Percentiles rank a stretch among this genome's conserved stretches.
Conservation (phyloP, 2,888 invertebrate species). For the Allolobophora icterica region DNA sequence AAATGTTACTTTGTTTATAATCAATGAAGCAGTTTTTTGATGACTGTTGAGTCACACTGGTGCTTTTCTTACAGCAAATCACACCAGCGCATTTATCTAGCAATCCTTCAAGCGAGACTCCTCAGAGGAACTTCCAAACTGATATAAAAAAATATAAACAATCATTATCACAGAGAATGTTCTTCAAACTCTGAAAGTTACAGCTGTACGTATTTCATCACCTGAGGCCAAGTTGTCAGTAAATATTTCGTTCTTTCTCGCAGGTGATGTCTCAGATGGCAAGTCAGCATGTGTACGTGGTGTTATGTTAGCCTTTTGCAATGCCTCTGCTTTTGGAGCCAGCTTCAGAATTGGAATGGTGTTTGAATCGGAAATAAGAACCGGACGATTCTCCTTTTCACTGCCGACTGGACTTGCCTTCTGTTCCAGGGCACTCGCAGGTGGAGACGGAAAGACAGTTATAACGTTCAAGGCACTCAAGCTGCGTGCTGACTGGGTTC, state of each 20-base stretch:
- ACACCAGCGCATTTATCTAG: too few species aligned
- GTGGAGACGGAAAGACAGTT: neutral
- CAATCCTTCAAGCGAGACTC: too few species aligned
- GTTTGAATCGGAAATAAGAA: neutral
- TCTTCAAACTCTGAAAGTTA: neutral
- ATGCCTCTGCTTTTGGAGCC: neutral
- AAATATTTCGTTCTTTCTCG: neutral
- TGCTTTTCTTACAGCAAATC: too few species aligned
- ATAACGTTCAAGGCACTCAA: conserved; percentile 18
- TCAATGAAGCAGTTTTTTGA: too few species aligned
- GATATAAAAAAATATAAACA: neutral
- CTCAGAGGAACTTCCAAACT: neutral
- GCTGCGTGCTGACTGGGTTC: conserved; percentile 18
- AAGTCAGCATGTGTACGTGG: neutral
- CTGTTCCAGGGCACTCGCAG: neutral
- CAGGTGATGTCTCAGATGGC: neutral
- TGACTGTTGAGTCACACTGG: too few species aligned
- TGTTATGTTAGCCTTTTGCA: neutral
- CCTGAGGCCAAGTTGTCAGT: neutral
- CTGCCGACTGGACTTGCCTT: conserved; percentile 19
- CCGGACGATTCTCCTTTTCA: conserved; percentile 2
- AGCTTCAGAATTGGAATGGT: conserved; percentile 12
- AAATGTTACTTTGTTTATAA: too few species aligned
- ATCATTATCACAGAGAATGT: neutral
- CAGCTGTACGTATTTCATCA: conserved; percentile 17